Conservation (phyloP, 2,797 vertebrate genomes). For the Rhinoraja longicauda region DNA sequence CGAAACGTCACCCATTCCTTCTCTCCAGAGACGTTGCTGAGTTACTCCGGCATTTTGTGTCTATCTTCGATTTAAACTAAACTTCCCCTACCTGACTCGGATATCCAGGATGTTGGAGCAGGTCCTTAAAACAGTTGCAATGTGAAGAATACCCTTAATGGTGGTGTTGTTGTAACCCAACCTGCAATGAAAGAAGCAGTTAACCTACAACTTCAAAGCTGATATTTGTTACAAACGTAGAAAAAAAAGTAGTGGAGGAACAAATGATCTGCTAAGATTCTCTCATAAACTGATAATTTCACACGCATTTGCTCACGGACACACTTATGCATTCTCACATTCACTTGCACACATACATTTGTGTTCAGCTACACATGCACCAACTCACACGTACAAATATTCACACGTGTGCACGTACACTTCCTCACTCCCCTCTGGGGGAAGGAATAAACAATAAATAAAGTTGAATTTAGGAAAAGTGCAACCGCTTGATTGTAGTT, state of each 20-base stretch:
- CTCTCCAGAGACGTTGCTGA: too few relatives aligned
- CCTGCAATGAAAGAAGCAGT: conserved; percentile 53
- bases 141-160: conserved; percentile 51
- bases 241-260: neutral
- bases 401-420: neutral
- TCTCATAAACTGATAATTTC: neutral
- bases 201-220: neutral
- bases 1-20: too few relatives aligned
- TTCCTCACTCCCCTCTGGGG: neutral
- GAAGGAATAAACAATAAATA: neutral
- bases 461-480: neutral
- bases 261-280: neutral
- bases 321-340: neutral
- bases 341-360: too few relatives aligned
- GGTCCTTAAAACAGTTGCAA: conserved; percentile 55
- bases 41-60: too few relatives aligned
- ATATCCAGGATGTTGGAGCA: conserved; percentile 57
- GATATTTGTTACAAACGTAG: neutral
- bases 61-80: too few relatives aligned
- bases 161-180: conserved; percentile 66
- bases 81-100: conserved; percentile 59
- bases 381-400: neutral
- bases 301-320: neutral
- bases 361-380: neutral
- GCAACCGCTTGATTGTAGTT: too few relatives aligned